phyloP scores from a whole-genome alignment of 2,113 vertebrate genomes.

The Grantiella picta region DNA sequence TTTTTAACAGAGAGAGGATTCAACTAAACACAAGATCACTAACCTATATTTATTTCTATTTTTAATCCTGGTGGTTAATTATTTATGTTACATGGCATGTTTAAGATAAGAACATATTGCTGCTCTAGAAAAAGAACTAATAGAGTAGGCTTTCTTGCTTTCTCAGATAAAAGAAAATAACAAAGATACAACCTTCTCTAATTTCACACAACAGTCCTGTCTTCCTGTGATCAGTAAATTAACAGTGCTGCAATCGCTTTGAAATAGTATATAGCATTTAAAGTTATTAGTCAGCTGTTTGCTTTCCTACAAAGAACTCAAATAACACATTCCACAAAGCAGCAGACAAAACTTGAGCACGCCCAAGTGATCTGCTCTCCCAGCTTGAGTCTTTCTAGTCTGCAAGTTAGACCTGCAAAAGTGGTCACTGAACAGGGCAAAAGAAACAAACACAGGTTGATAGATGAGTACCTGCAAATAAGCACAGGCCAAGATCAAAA shows the following conservation, averaged over 20 bases:
- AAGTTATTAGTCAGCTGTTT: neutral
- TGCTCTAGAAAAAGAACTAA: conserved; percentile 2
- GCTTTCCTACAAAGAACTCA: neutral
- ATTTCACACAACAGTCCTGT: neutral
- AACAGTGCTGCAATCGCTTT: neutral
- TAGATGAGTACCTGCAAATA: neutral
- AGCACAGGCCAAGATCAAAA: neutral
- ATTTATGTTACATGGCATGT: conserved; percentile 36
- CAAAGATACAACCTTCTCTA: neutral
- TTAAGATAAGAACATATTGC: conserved; percentile 33
- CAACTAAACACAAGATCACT: neutral
- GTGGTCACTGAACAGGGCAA: neutral
- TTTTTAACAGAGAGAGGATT: neutral
- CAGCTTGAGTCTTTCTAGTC: neutral
- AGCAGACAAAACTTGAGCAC: neutral
- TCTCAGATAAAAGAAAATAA: conserved; percentile 20
- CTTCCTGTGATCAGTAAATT: neutral
- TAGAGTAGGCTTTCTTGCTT: neutral
- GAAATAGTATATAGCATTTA: neutral
- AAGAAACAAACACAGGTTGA: neutral
- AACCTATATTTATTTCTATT: conserved; percentile 49
- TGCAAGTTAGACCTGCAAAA: conserved; percentile 3
- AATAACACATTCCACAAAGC: neutral
- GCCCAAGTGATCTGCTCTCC: neutral
- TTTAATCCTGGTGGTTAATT: conserved; percentile 52